Conservation (phyloP, 1,140 invertebrate species). For the Contarinia nasturtii region DNA sequence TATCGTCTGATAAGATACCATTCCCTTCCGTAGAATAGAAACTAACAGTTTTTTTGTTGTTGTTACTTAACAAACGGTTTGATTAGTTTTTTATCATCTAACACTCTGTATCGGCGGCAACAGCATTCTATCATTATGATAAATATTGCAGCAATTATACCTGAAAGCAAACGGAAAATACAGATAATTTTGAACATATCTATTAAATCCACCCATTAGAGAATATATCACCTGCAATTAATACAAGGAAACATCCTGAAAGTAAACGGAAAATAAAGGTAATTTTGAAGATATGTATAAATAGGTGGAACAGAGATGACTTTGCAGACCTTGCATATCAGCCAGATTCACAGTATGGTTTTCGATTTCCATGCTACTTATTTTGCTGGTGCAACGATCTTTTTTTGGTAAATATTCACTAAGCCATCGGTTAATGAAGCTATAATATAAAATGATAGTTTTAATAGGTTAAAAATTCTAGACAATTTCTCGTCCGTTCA, state of each 20-base stretch:
- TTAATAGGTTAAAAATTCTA: too few species aligned
- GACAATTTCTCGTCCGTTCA: too few species aligned
- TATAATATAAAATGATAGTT: too few species aligned
- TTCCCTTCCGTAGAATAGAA: too few species aligned
- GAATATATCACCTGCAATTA: not conserved
- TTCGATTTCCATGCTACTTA: constrained; percentile 39
- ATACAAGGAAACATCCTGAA: not conserved
- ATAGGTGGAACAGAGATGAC: too few species aligned
- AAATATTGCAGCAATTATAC: constrained; percentile 12
- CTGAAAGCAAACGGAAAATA: too few species aligned
- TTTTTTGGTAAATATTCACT: constrained; percentile 52
- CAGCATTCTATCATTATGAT: constrained; percentile 33
- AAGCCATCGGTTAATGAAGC: constrained; percentile 70
- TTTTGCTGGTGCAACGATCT: constrained; percentile 55
- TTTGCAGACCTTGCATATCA: constrained; percentile 87
- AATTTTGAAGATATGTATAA: too few species aligned
- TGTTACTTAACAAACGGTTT: constrained; percentile 34
- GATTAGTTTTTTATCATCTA: constrained; percentile 30
- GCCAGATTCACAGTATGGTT: constrained; percentile 70
- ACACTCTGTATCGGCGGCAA: constrained; percentile 26
- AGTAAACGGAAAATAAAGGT: too few species aligned
- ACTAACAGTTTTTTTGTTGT: too few species aligned
- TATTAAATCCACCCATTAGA: not conserved
- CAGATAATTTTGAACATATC: constrained; percentile 16
- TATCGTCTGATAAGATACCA: too few species aligned